A percentile compares a stretch with the other conserved stretches of the same genome.
Evolutionary conservation across 2,113 vertebrate genomes (phyloP).

Genomic region (Hemichromis elongatus): DNA sequence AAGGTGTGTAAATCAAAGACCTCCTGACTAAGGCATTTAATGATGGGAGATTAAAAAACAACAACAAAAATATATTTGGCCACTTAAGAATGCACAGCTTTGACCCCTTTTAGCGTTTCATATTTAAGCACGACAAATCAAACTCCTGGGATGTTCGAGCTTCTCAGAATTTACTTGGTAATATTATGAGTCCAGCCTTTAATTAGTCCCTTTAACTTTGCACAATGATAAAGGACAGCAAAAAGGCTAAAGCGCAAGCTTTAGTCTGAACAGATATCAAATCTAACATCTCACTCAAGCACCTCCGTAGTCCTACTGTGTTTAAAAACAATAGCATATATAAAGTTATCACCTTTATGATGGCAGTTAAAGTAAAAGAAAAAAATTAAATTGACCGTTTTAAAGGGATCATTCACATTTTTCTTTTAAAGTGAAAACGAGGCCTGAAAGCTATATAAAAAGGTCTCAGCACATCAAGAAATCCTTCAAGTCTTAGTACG

Average conservation of each 20-base stretch:
- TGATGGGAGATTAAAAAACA: neutral
- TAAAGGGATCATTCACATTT: neutral
- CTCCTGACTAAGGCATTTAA: conserved; percentile 34
- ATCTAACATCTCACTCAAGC: neutral
- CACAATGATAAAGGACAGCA: neutral
- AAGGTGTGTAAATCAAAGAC: neutral
- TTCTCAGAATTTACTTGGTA: neutral
- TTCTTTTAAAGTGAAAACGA: neutral
- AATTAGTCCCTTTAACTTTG: neutral
- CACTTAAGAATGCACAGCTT: neutral
- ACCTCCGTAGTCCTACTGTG: neutral
- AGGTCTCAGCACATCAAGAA: neutral
- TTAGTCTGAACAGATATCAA: neutral
- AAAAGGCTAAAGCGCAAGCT: neutral
- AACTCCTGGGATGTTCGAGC: conserved; percentile 6
- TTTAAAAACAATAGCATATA: neutral
- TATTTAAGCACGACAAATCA: neutral
- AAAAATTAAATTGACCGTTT: neutral
- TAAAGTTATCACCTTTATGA: neutral
- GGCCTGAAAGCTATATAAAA: neutral
- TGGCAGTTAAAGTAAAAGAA: neutral
- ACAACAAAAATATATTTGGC: neutral
- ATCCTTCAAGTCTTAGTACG: neutral
- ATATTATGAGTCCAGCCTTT: neutral
- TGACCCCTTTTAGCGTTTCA: neutral